Conservation (phyloP, 2,888 invertebrate genomes). For the Magallana nippona region DNA sequence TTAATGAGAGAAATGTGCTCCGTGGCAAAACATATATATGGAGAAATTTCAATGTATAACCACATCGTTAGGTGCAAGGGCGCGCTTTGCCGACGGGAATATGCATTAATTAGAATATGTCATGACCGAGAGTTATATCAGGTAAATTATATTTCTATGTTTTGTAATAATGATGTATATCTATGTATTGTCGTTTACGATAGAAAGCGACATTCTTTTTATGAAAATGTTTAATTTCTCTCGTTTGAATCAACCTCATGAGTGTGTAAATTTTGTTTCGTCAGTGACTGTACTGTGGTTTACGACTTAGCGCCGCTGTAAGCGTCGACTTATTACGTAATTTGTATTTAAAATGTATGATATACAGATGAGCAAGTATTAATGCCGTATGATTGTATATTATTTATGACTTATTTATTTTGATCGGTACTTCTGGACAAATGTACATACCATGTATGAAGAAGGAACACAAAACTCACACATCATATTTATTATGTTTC, state of each 20-base stretch:
- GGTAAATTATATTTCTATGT: not conserved
- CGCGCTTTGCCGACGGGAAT: not conserved
- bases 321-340: too few relatives aligned
- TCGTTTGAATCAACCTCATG: not conserved
- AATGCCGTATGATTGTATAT: not conserved
- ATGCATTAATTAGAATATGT: not conserved
- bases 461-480: not conserved
- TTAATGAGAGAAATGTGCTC: conserved; percentile 7
- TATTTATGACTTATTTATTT: conserved; percentile 26
- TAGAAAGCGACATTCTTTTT: not conserved
- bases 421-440: not conserved
- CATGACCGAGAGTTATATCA: not conserved
- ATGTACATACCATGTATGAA: conserved; percentile 9
- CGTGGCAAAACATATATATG: not conserved
- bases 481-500: too few relatives aligned
- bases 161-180: not conserved
- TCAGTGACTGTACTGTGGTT: not conserved
- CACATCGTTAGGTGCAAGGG: not conserved
- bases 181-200: not conserved
- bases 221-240: not conserved
- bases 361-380: too few relatives aligned
- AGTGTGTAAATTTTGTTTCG: not conserved
- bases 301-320: too few relatives aligned
- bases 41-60: not conserved
- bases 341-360: too few relatives aligned